Percentiles rank a stretch among this genome's conserved stretches.
Conservation (phyloP, 2,797 vertebrate genomes). For the Sebastolobus alascanus region DNA sequence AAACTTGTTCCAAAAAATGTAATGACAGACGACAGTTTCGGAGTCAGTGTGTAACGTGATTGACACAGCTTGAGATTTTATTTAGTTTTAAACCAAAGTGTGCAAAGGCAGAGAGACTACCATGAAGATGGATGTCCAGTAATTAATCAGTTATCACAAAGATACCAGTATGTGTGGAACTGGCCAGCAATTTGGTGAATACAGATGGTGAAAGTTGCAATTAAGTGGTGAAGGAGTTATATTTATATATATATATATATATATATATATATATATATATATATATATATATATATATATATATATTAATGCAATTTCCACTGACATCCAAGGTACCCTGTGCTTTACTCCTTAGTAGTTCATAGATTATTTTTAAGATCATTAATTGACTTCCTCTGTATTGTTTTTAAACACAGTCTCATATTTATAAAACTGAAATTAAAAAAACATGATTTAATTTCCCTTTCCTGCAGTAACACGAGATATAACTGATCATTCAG, state of each 20-base stretch:
- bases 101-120: too few species aligned
- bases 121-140: neutral
- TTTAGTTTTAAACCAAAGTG: too few species aligned
- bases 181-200: neutral
- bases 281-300: too few species aligned
- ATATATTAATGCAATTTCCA: neutral
- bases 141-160: neutral
- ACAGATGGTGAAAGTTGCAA: neutral
- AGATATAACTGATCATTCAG: too few species aligned
- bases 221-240: neutral
- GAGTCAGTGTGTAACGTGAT: too few species aligned
- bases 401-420: neutral
- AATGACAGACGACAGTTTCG: too few species aligned
- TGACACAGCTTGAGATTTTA: too few species aligned
- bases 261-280: neutral
- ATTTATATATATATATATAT: neutral
- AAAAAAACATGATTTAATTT: too few species aligned
- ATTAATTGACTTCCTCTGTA: neutral
- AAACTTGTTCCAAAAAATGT: too few species aligned
- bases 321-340: neutral
- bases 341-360: neutral
- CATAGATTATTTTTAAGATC: neutral
- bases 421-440: too few species aligned
- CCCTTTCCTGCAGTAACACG: rapidly evolving
- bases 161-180: neutral